Conservation (phyloP, 2,113 vertebrate genomes). For the Nothoprocta pentlandii region DNA sequence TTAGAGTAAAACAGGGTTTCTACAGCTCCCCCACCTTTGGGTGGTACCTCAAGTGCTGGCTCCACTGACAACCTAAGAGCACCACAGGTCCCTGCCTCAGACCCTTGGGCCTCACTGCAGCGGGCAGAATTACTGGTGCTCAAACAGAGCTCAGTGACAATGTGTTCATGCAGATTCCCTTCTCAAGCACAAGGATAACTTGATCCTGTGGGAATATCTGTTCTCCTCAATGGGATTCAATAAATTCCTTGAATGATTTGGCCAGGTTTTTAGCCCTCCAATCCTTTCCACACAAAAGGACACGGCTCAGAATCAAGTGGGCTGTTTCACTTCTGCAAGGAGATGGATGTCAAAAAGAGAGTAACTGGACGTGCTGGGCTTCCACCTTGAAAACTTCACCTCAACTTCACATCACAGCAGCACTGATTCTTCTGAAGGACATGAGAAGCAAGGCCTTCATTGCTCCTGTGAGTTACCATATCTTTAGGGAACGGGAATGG, state of each 20-base stretch:
- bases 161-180: background rate
- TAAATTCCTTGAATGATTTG: background rate
- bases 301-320: background rate
- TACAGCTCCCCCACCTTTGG: background rate
- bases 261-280: background rate
- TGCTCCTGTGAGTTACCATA: background rate
- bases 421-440: background rate
- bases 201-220: background rate
- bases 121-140: background rate
- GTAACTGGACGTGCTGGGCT: background rate
- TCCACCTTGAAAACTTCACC: background rate
- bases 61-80: background rate
- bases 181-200: background rate
- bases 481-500: background rate
- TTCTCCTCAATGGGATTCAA: background rate
- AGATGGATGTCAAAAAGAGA: background rate
- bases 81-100: background rate
- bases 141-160: background rate
- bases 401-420: background rate
- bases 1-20: background rate
- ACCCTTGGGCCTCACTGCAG: background rate
- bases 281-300: fast-evolving
- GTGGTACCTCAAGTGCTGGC: background rate
- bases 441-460: background rate
- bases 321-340: background rate